Conservation (phyloP, 2,888 invertebrate species). For the Sabellastarte sp. region DNA sequence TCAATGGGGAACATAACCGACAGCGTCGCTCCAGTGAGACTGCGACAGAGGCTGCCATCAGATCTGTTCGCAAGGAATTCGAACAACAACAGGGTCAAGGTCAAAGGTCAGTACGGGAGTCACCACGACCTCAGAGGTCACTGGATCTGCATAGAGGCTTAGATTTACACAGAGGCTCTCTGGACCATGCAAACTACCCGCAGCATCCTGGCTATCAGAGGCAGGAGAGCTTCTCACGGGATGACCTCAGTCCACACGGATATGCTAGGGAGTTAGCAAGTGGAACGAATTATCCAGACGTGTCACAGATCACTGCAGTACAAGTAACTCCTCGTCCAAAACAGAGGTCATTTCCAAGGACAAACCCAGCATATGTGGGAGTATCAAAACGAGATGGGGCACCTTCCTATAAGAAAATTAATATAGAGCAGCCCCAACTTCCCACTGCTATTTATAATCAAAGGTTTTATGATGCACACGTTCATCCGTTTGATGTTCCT, state of each 20-base stretch:
- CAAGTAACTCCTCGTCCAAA: slow-evolving; percentile 42
- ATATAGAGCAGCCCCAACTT: slow-evolving; percentile 25
- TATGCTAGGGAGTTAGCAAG: slow-evolving; percentile 10
- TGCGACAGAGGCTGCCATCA: not conserved
- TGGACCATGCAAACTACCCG: slow-evolving; percentile 13
- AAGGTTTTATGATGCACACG: slow-evolving; percentile 20
- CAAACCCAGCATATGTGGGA: slow-evolving; percentile 56
- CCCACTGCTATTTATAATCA: slow-evolving; percentile 29
- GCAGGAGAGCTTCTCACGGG: slow-evolving; percentile 19
- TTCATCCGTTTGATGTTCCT: not conserved
- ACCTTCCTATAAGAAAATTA: slow-evolving; percentile 44
- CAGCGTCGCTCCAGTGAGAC: not conserved
- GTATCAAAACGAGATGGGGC: slow-evolving; percentile 37
- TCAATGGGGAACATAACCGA: slow-evolving; percentile 9
- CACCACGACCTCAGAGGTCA: slow-evolving; percentile 23
- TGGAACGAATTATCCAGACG: slow-evolving; percentile 25
- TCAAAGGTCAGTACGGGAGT: slow-evolving; percentile 15
- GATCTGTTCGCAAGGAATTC: no score
- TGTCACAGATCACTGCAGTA: slow-evolving; percentile 33
- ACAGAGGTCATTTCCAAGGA: slow-evolving; percentile 53
- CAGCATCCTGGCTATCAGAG: slow-evolving; percentile 7
- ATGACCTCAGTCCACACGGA: slow-evolving; percentile 14
- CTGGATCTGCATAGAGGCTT: slow-evolving; percentile 18
- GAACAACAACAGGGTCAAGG: no score
- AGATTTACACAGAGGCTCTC: slow-evolving; percentile 18